Percentiles rank a stretch among this genome's conserved stretches.
Evolutionary conservation across 2,888 invertebrate genomes (phyloP).

Genomic region (Papilio elwesi): DNA sequence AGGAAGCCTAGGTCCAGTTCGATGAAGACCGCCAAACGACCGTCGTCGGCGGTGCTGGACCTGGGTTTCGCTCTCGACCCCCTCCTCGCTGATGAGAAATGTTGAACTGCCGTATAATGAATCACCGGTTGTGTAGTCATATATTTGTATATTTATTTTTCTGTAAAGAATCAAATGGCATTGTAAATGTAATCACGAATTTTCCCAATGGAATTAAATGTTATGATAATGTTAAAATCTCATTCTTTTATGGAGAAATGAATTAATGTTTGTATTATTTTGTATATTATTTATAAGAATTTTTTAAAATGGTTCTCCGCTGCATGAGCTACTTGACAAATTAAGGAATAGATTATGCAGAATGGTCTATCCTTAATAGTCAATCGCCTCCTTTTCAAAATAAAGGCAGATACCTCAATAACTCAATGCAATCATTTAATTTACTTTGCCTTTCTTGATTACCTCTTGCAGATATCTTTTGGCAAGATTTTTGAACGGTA

Average conservation of each 20-base stretch:
- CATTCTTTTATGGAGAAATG: constrained; percentile 69
- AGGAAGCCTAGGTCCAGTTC: constrained; percentile 49
- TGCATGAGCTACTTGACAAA: constrained; percentile 63
- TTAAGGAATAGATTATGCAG: constrained; percentile 70
- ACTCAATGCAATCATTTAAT: constrained; percentile 72
- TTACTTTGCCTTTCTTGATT: constrained; percentile 41
- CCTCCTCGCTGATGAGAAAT: constrained; percentile 80
- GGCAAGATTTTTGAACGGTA: no score
- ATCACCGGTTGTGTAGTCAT: constrained; percentile 77
- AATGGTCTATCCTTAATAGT: constrained; percentile 81
- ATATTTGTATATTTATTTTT: constrained; percentile 81
- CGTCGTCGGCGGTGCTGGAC: constrained; percentile 66
- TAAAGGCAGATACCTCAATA: constrained; percentile 83
- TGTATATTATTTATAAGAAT: constrained; percentile 83
- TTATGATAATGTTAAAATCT: constrained; percentile 76
- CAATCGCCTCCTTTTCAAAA: constrained; percentile 82
- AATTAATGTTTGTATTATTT: constrained; percentile 83
- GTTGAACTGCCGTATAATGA: constrained; percentile 66
- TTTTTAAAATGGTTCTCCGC: constrained; percentile 68
- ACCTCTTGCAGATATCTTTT: neutral
- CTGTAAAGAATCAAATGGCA: constrained; percentile 72
- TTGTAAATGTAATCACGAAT: constrained; percentile 73
- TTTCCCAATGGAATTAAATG: constrained; percentile 66
- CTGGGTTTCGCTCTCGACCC: constrained; percentile 77
- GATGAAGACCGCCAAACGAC: constrained; percentile 61